Base-by-base conservation (phyloP, 1,140 invertebrate species). In the Bombyx mandarina region DNA sequence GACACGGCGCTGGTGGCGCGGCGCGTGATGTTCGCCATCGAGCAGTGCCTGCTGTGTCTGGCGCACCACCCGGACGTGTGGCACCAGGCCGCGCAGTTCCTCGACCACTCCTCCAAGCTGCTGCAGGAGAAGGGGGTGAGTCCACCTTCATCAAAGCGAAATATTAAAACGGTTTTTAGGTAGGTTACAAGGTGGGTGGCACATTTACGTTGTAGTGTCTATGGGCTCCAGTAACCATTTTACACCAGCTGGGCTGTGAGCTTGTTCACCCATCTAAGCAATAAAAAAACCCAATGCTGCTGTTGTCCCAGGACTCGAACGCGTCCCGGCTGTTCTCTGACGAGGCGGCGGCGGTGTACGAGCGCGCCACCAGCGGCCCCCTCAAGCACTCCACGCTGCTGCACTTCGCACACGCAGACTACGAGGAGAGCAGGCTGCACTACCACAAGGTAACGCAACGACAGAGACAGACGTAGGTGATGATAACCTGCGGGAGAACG, bases 1-100 rank as follows among this genome's bases (percentile, higher is more conserved):
- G 98, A 99, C 75, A 96, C 97, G 0, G 94, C 96, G 0, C 76
- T 98, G 1, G 93, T 99, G 2, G 98, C 97, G 0, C 93, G 96
- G 57, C 88, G 98, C 75, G 98, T 99, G 0, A 98, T 99, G 92
- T 99, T 99, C 90, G 98, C 98, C 0, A 98, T 99, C 66, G 98
- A 99, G 76, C 98, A 99, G 82, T 98, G 97, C 76, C 88, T 99
- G 35, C 85, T 99, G 9, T 99, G 98, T 80, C 86, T 99, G 6
- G 97, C 97, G 3, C 98, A 99, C 88, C 97, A 99, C 89, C 96
- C 98, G 0, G 98, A 99, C 68, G 95, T 99, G 51, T 99, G 98
- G 98, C 98, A 99, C 82, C 98, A 99, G 88, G 97, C 97, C 0
- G 97, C 98, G 0, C 93, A 97, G 66, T 99, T 97, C 85, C 90